phyloP scores from a whole-genome alignment of 1,140 invertebrate genomes.

The Drusus annulatus region DNA sequence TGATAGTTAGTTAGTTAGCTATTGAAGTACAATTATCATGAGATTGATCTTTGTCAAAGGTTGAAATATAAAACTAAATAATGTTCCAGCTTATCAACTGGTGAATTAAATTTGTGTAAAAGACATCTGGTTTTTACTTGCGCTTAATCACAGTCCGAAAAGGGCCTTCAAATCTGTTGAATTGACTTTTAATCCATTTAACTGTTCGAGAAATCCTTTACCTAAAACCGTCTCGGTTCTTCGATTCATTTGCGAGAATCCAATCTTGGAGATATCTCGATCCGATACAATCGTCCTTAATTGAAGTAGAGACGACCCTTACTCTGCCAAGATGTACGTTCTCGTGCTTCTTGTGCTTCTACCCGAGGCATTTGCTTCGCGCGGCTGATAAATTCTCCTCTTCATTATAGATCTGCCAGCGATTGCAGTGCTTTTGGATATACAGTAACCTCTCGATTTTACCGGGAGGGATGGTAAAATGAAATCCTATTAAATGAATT shows the following conservation, averaged over 20 bases:
- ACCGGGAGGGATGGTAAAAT: no score
- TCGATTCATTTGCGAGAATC: conserved; percentile 7
- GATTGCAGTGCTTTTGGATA: not conserved
- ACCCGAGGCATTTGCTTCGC: not conserved
- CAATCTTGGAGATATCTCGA: not conserved
- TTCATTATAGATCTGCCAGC: conserved; percentile 16
- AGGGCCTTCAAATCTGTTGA: not conserved
- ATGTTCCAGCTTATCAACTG: no score
- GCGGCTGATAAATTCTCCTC: conserved; percentile 12
- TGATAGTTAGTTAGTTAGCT: no score
- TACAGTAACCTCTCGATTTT: no score
- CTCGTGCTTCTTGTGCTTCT: not conserved
- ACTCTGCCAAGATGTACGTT: not conserved
- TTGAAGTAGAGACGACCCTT: conserved; percentile 1
- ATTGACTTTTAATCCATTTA: conserved; percentile 17
- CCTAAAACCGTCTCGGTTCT: not conserved
- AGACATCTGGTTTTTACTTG: no score
- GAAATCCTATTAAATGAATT: no score
- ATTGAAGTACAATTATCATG: no score
- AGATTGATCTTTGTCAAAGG: no score
- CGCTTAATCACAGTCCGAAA: no score
- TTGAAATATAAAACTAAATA: no score
- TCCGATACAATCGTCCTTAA: conserved; percentile 24
- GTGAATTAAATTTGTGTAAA: no score
- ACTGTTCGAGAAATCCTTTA: not conserved